These are phyloP conservation scores for Caenorhabditis sp. DNA, from an alignment of 2,888 invertebrate genomes.

Conservation along the genomic window DNA sequence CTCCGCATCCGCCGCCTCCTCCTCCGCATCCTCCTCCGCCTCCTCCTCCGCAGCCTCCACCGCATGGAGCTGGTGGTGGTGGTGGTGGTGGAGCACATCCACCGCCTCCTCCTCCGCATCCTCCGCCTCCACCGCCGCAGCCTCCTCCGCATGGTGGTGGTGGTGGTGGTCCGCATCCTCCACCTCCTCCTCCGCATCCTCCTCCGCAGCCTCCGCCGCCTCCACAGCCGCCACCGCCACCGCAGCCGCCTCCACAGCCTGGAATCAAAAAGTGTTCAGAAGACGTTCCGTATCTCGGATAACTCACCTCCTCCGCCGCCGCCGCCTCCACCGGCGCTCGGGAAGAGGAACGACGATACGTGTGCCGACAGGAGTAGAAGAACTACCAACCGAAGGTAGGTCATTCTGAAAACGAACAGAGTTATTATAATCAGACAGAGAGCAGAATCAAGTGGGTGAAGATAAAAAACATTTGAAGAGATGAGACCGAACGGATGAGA, in stretches of 20 bases:
- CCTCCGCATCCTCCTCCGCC: conserved; percentile 47
- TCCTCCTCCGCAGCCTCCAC: conserved; percentile 55
- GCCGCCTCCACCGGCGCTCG: conserved; percentile 64
- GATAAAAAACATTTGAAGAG: not conserved
- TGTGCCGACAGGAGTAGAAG: conserved; percentile 62
- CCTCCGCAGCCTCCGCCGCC: conserved; percentile 53
- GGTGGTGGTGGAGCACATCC: conserved; percentile 40
- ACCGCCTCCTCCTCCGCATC: conserved; percentile 39
- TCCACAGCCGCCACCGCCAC: conserved; percentile 38
- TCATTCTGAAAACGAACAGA: conserved; percentile 41
- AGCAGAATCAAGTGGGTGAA: not conserved
- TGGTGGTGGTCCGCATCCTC: conserved; percentile 40
- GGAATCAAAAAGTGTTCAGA: not conserved
- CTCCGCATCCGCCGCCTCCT: conserved; percentile 28
- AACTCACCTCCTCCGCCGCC: conserved; percentile 53
- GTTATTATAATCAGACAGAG: not conserved
- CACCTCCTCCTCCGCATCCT: conserved; percentile 46
- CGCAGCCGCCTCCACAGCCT: conserved; percentile 32
- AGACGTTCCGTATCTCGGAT: not conserved
- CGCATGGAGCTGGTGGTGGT: conserved; percentile 44
- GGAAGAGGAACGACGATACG: conserved; percentile 68
- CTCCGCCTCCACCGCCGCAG: conserved; percentile 55
- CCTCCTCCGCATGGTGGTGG: conserved; percentile 47
- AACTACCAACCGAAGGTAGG: conserved; percentile 67
- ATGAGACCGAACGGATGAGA: conserved; percentile 16